Conservation (phyloP, 2,113 vertebrate species). For the Zapus hudsonius region DNA sequence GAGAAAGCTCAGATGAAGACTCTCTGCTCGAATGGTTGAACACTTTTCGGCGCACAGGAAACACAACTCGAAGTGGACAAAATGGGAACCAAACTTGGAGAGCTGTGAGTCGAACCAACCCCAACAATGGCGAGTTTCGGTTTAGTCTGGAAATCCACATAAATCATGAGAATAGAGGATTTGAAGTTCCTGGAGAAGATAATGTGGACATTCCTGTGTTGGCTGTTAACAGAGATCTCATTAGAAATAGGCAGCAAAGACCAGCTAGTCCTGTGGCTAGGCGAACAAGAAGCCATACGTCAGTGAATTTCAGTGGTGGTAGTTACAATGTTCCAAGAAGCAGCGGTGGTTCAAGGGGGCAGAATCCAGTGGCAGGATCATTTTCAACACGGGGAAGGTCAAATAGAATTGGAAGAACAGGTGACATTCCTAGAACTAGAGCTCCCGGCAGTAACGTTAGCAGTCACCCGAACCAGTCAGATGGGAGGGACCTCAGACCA, state of each 20-base stretch:
- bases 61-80: slow-evolving; percentile 94
- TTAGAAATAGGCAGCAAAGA: slow-evolving; percentile 71
- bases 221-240: slow-evolving; percentile 66
- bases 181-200: slow-evolving; percentile 77
- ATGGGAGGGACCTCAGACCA: slow-evolving; percentile 66
- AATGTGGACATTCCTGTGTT: slow-evolving; percentile 58
- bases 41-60: slow-evolving; percentile 93
- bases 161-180: slow-evolving; percentile 92
- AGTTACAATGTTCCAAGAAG: slow-evolving; percentile 74
- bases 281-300: slow-evolving; percentile 88
- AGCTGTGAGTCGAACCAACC: slow-evolving; percentile 95
- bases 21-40: slow-evolving; percentile 96
- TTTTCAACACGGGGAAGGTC: slow-evolving; percentile 71
- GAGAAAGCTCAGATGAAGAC: slow-evolving; percentile 90
- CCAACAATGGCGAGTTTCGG: slow-evolving; percentile 94
- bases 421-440: slow-evolving; percentile 54
- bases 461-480: slow-evolving; percentile 51
- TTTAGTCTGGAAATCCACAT: slow-evolving; percentile 98
- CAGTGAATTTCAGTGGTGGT: slow-evolving; percentile 50
- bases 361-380: slow-evolving; percentile 79
- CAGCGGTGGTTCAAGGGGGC: slow-evolving; percentile 79
- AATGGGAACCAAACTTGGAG: slow-evolving; percentile 98
- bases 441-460: neutral
- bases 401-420: slow-evolving; percentile 73
- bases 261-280: slow-evolving; percentile 82